Evolutionary conservation across 2,888 invertebrate species (phyloP).

Genomic region (Augiades crinisus): DNA sequence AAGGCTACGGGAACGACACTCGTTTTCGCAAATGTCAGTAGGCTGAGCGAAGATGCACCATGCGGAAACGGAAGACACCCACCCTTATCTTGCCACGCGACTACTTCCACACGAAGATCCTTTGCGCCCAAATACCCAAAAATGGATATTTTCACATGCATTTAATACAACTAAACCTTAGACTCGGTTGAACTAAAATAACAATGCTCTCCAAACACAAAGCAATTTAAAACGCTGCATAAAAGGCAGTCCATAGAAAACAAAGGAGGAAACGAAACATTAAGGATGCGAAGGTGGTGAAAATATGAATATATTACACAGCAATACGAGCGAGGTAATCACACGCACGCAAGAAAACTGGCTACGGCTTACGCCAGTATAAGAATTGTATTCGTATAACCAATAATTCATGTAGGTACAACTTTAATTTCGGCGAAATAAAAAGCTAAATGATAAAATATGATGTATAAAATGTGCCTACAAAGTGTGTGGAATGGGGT

Average conservation of each 20-base stretch:
- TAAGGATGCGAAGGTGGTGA: constrained; percentile 74
- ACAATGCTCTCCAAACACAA: constrained; percentile 28
- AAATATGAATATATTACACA: constrained; percentile 78
- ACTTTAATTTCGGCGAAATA: constrained; percentile 69
- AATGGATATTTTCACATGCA: neutral
- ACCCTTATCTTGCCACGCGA: constrained; percentile 39
- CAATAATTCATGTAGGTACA: constrained; percentile 71
- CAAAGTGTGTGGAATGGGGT: constrained; percentile 24
- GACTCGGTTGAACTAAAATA: constrained; percentile 17
- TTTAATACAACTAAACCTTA: constrained; percentile 1
- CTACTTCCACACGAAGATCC: constrained; percentile 2
- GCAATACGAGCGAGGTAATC: constrained; percentile 65
- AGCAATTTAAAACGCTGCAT: constrained; percentile 32
- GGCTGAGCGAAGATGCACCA: constrained; percentile 36
- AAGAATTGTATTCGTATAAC: constrained; percentile 65
- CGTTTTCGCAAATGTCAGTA: constrained; percentile 37
- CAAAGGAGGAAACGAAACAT: constrained; percentile 63
- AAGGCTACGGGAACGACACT: constrained; percentile 40
- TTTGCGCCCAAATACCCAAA: constrained; percentile 11
- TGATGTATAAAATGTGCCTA: constrained; percentile 28
- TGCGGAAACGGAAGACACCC: constrained; percentile 40
- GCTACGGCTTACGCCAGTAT: constrained; percentile 53
- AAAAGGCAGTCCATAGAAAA: constrained; percentile 42
- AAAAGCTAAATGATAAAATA: constrained; percentile 45
- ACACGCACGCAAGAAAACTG: constrained; percentile 74